Evolutionary conservation across 2,797 vertebrate genomes (phyloP).

Genomic region (Labeo calbasu): DNA sequence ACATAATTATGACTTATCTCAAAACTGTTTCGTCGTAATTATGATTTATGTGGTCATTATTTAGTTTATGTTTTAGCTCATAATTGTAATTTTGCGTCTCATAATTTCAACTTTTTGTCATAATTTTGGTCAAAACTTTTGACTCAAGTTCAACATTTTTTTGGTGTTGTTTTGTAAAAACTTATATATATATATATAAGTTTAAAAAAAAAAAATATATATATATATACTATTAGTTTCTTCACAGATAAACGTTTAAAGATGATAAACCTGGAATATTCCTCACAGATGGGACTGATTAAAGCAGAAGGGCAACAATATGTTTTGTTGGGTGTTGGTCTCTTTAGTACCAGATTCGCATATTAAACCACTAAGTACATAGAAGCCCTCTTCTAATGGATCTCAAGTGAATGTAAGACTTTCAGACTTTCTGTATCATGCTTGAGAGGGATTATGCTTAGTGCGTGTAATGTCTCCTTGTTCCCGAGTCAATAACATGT

Average conservation of each 20-base stretch:
- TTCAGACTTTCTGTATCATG: constrained; percentile 15
- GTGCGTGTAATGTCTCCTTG: constrained; percentile 17
- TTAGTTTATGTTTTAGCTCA: too few species aligned
- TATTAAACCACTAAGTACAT: constrained; percentile 16
- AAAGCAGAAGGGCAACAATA: not conserved
- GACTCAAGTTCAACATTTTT: not conserved
- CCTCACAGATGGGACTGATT: not conserved
- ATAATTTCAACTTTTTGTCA: too few species aligned
- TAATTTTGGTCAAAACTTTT: too few species aligned
- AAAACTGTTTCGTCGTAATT: not conserved
- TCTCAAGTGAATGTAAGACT: constrained; percentile 36
- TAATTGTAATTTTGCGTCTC: too few species aligned
- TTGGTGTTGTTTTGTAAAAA: not conserved
- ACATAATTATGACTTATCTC: not conserved
- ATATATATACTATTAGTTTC: not conserved
- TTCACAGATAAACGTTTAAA: not conserved
- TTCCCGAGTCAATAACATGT: not conserved
- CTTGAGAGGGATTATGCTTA: constrained; percentile 33
- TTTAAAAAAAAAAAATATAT: not conserved
- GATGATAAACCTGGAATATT: not conserved
- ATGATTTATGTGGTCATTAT: not conserved
- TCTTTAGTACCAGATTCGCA: constrained; percentile 2
- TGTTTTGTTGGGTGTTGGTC: constrained; percentile 16
- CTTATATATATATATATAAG: too few species aligned
- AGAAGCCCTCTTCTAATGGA: constrained; percentile 32